Percentiles rank a stretch among this genome's conserved stretches.
Conservation (phyloP, 2,797 vertebrate genomes). For the Valencia hispanica region DNA sequence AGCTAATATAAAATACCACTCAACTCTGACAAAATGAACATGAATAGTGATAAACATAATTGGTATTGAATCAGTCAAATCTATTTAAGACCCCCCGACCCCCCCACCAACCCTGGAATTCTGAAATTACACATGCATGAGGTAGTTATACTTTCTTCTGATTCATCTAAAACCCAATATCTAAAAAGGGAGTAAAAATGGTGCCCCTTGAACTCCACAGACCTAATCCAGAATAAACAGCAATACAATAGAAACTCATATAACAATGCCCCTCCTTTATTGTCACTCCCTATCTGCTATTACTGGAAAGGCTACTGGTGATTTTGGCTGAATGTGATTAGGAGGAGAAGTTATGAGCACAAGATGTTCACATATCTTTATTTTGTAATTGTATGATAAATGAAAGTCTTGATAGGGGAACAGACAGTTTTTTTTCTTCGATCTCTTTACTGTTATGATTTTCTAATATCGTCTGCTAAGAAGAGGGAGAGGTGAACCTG, state of each 20-base stretch:
- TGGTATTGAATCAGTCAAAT: not conserved
- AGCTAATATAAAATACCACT: not conserved
- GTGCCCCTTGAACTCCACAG: slow-evolving; percentile 43
- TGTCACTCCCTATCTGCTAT: slow-evolving; percentile 27
- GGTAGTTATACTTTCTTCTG: slow-evolving; percentile 20
- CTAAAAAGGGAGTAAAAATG: slow-evolving; percentile 28
- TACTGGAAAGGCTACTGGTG: slow-evolving; percentile 29
- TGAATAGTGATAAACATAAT: not conserved
- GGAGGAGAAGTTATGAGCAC: slow-evolving; percentile 23
- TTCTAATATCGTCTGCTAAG: slow-evolving; percentile 40
- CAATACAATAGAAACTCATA: slow-evolving; percentile 26
- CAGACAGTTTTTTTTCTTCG: slow-evolving; percentile 32
- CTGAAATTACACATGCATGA: slow-evolving; percentile 5
- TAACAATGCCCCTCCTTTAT: slow-evolving; percentile 37
- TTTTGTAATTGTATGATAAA: slow-evolving; percentile 31
- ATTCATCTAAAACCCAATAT: slow-evolving; percentile 39
- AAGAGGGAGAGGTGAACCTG: slow-evolving; percentile 24
- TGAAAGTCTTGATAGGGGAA: slow-evolving; percentile 33
- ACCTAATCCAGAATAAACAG: slow-evolving; percentile 60
- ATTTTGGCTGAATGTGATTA: slow-evolving; percentile 17
- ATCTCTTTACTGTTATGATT: slow-evolving; percentile 30
- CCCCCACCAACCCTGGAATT: too few relatives aligned
- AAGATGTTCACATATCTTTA: slow-evolving; percentile 33
- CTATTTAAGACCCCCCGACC: not conserved
- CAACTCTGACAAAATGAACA: not conserved